These are phyloP conservation scores for Pseudopleuronectes americanus DNA, from an alignment of 2,797 vertebrate species.

Conservation along the genomic window DNA sequence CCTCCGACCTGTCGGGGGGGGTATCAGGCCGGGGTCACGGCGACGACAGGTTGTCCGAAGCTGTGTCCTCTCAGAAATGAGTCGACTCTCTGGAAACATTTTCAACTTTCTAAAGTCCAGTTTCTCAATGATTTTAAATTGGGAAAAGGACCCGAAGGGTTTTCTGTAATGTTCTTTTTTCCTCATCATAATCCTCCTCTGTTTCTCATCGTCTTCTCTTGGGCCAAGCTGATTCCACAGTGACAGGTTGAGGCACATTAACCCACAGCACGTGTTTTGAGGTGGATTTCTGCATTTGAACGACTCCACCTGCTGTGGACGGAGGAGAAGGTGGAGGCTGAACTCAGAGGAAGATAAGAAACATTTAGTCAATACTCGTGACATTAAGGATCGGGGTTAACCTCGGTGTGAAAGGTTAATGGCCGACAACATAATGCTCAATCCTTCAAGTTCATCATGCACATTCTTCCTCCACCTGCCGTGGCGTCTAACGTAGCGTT, in stretches of 20 bases:
- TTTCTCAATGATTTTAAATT: too few relatives aligned
- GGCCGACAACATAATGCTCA: conserved; percentile 4
- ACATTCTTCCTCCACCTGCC: conserved; percentile 25
- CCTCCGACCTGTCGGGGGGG: not conserved
- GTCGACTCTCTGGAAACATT: not conserved
- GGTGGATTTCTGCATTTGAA: conserved; percentile 17
- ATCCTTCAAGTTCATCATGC: conserved; percentile 29
- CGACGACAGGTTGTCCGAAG: not conserved
- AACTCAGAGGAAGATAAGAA: conserved; percentile 50
- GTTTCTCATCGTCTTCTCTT: too few relatives aligned
- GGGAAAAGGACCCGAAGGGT: not conserved
- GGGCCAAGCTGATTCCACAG: not conserved
- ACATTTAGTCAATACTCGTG: conserved; percentile 16
- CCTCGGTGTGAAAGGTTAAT: conserved; percentile 53
- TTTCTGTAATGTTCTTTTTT: not conserved
- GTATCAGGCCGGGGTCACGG: not conserved
- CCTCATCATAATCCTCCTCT: not conserved
- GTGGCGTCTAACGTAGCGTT: not conserved
- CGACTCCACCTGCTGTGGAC: conserved; percentile 24
- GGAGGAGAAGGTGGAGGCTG: conserved; percentile 15
- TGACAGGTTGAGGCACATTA: too few relatives aligned
- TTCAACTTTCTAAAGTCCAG: not conserved
- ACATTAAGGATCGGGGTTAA: conserved; percentile 46
- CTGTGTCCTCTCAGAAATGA: not conserved
- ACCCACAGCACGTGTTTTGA: not conserved